phyloP scores from a whole-genome alignment of 2,888 invertebrate species.

The Erynnis tages region DNA sequence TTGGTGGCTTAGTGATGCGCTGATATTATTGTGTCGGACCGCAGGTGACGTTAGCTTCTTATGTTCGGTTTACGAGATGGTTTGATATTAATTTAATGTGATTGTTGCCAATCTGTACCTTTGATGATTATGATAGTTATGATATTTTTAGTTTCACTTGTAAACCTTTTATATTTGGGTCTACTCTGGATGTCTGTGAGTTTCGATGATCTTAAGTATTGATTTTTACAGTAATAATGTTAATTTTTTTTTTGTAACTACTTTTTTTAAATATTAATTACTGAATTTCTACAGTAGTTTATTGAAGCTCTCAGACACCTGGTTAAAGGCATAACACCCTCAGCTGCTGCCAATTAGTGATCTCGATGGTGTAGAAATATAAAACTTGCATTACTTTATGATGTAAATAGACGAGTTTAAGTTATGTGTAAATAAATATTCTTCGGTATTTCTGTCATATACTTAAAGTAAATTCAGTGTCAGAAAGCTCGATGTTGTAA shows the following conservation, averaged over 20 bases:
- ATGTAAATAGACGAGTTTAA: neutral
- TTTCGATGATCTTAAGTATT: neutral
- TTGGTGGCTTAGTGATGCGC: neutral
- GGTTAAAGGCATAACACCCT: neutral
- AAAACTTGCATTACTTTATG: slow-evolving; percentile 9
- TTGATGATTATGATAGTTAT: slow-evolving; percentile 7
- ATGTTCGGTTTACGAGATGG: neutral
- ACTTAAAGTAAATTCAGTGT: slow-evolving; percentile 21
- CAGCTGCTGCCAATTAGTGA: slow-evolving; percentile 20
- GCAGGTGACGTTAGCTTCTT: neutral
- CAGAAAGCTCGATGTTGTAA: slow-evolving; percentile 6
- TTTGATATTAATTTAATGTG: slow-evolving; percentile 16
- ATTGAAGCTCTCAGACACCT: slow-evolving; percentile 5
- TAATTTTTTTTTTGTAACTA: neutral
- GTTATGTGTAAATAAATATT: slow-evolving; percentile 13
- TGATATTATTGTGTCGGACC: slow-evolving; percentile 3
- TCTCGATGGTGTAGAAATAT: slow-evolving; percentile 19
- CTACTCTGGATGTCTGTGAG: neutral
- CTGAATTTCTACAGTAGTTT: no score
- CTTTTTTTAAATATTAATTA: no score
- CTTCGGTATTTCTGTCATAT: neutral
- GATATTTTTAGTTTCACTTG: neutral
- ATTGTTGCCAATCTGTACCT: slow-evolving; percentile 6
- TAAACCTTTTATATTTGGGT: neutral
- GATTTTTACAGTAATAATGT: no score